Evolutionary conservation across 2,113 vertebrate genomes (phyloP), one percentile per base, ranked within the genome.

Genomic region (Lepidothrix coronata): DNA sequence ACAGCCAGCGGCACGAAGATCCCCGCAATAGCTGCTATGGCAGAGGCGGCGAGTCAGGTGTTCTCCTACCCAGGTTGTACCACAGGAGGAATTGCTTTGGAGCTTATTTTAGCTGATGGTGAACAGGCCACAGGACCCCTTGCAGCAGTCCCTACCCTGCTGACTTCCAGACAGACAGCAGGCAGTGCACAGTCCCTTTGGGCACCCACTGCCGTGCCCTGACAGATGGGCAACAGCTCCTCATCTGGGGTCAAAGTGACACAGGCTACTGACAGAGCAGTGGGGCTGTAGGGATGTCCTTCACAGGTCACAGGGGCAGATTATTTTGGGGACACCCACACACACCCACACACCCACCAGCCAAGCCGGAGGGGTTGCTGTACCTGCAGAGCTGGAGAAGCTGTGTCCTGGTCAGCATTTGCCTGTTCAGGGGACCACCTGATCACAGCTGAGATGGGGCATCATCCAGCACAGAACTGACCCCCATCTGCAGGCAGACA

Each of bases 311-410:
- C 19, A 52, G 4, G 61, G 39, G 19, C 14, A 7, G 25, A 12
- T 24, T 44, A 43, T 68, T 51, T 9, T 44, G 23, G 13, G 58
- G 4, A 4, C 6, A 65, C 27, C n/a, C n/a, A n/a, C n/a, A n/a
- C n/a, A n/a, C n/a, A n/a, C n/a, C n/a, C n/a, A n/a, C n/a, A n/a
- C n/a, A n/a, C n/a, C n/a, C n/a, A 5, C 4, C 12, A 73, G 68
- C 9, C 57, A 66, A 81, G 17, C 20, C 21, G 25, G n/a, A 83
- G 6, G 11, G 28, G 7, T 15, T 0, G 0, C 48, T 37, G 28
- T 3, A 83, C 21, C 12, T 46, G 41, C n/a, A 68, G 59, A 90
- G 14, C 14, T 23, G 3, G 49, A 80, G 30, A 9, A 67, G 24
- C 21, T 28, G 22, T 11, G 21, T 30, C 51, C 58, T 51, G 27